phyloP scores from a whole-genome alignment of 1,140 invertebrate species.

The Leucophenga varia region DNA sequence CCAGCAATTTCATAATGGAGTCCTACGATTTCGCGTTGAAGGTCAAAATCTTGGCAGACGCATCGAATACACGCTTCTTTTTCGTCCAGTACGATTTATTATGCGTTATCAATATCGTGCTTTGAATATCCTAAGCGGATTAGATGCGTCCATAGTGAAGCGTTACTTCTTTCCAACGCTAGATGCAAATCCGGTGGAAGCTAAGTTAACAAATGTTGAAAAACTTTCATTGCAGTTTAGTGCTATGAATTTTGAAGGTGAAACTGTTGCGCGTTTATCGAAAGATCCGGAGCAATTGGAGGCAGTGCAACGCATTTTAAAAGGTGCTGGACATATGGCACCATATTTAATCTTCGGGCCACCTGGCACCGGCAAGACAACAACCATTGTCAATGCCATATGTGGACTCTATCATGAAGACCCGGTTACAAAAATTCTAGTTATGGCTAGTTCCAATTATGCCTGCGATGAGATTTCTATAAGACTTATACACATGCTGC shows the following conservation, averaged over 20 bases:
- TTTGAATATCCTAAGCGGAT: not conserved
- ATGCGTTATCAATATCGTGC: constrained; percentile 16
- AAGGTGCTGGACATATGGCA: constrained; percentile 60
- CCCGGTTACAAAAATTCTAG: constrained; percentile 60
- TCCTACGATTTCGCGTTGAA: too few species aligned
- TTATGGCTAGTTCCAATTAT: constrained; percentile 73
- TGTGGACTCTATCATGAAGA: constrained; percentile 48
- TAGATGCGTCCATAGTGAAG: not conserved
- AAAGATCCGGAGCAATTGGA: constrained; percentile 63
- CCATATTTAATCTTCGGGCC: constrained; percentile 78
- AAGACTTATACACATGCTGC: constrained; percentile 56
- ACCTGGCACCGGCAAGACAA: constrained; percentile 76
- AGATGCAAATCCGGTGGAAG: too few species aligned
- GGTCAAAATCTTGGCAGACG: too few species aligned
- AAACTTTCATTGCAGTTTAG: not conserved
- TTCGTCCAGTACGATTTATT: constrained; percentile 10
- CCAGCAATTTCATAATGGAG: too few species aligned
- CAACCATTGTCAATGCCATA: constrained; percentile 72
- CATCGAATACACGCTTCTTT: constrained; percentile 10
- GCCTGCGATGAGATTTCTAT: constrained; percentile 69
- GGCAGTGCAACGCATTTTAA: constrained; percentile 65
- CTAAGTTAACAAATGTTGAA: not conserved
- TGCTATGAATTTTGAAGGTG: not conserved
- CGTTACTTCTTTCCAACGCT: constrained; percentile 10
- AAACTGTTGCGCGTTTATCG: not conserved